phyloP scores from a whole-genome alignment of 2,888 invertebrate species.

The Microctonus hyperodae region DNA sequence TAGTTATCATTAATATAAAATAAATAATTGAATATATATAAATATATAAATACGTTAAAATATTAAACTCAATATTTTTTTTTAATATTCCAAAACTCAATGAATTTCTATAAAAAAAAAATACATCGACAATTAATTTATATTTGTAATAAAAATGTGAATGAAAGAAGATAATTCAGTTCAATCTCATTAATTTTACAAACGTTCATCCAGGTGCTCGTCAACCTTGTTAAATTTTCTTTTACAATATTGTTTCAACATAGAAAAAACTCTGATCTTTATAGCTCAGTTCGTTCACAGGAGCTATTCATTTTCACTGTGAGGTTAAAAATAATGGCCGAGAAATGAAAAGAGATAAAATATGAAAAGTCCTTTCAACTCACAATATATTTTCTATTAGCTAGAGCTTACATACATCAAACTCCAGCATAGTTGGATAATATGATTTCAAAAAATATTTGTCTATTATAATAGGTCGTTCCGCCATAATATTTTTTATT shows the following conservation, averaged over 20 bases:
- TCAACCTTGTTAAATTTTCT: conserved; percentile 41
- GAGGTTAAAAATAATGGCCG: background rate
- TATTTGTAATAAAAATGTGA: background rate
- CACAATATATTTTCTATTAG: background rate
- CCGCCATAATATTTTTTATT: background rate
- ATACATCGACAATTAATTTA: background rate
- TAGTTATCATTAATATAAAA: too few species aligned
- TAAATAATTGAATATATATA: too few species aligned
- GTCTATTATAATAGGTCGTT: background rate
- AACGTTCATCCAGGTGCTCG: conserved; percentile 48
- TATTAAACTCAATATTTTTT: too few species aligned
- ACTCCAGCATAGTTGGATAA: conserved; percentile 14
- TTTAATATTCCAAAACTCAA: conserved; percentile 5
- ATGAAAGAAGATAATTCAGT: conserved; percentile 26
- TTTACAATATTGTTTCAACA: background rate
- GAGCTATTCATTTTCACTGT: background rate
- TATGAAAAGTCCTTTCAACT: conserved; percentile 2
- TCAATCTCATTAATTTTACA: conserved; percentile 41
- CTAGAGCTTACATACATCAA: background rate
- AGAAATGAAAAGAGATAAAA: conserved; percentile 6
- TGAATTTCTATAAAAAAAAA: background rate
- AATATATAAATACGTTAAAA: too few species aligned
- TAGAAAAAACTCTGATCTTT: conserved; percentile 5
- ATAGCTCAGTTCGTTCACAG: background rate
- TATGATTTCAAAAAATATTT: conserved; percentile 11